Conservation (phyloP, 2,113 vertebrate genomes). For the Sorex araneus region DNA sequence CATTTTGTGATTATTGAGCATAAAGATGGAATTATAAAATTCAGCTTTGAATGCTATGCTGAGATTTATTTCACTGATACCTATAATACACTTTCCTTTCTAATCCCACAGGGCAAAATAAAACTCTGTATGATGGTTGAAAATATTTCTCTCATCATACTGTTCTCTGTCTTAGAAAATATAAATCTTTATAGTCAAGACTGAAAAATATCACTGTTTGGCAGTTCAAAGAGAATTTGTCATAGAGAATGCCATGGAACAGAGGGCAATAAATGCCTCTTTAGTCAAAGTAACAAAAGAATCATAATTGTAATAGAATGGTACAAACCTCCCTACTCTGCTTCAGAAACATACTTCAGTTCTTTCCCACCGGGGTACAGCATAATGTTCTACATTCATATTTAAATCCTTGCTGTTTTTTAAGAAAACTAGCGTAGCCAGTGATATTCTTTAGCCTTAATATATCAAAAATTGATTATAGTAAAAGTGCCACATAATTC, state of each 20-base stretch:
- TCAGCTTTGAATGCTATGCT: constrained; percentile 21
- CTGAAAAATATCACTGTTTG: constrained; percentile 74
- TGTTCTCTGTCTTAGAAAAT: constrained; percentile 60
- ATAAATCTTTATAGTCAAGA: constrained; percentile 53
- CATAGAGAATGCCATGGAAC: constrained; percentile 40
- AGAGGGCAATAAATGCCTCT: constrained; percentile 56
- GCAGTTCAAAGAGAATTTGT: constrained; percentile 74
- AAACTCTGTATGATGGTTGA: constrained; percentile 50
- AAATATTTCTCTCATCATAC: constrained; percentile 59
- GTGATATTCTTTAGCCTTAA: constrained; percentile 45
- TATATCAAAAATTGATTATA: constrained; percentile 29
- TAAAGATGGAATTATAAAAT: constrained; percentile 60
- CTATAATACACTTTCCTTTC: neutral
- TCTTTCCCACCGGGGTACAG: constrained; percentile 38
- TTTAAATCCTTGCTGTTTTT: constrained; percentile 4
- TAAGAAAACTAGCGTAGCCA: constrained; percentile 40
- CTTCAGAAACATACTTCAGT: constrained; percentile 27
- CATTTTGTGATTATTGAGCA: constrained; percentile 32
- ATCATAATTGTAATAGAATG: constrained; percentile 35
- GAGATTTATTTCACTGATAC: constrained; percentile 39
- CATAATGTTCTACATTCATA: constrained; percentile 40
- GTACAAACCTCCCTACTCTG: neutral
- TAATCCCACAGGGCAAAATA: neutral
- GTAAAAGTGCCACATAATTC: neutral
- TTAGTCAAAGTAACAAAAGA: constrained; percentile 55